These are phyloP conservation scores for Drosophila navojoa DNA, from an alignment of 1,140 invertebrate species.

Conservation along the genomic window DNA sequence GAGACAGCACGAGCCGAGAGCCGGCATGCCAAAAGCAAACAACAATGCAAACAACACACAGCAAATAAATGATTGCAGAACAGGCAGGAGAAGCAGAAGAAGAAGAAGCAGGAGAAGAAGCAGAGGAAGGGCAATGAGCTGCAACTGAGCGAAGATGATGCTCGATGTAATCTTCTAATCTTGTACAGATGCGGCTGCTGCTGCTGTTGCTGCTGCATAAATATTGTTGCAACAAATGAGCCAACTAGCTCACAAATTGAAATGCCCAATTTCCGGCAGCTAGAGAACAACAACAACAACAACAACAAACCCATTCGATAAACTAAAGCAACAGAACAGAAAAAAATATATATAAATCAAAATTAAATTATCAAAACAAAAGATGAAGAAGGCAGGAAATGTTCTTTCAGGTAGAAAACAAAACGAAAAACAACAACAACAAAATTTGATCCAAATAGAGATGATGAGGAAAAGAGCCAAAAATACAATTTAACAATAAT, in stretches of 20 bases:
- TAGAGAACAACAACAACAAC: not conserved
- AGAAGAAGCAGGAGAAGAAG: too few relatives aligned
- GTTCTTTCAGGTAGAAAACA: slow-evolving; percentile 10
- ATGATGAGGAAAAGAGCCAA: not conserved
- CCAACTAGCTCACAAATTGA: slow-evolving; percentile 10
- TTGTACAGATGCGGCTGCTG: slow-evolving; percentile 16
- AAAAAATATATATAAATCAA: slow-evolving; percentile 28
- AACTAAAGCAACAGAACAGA: slow-evolving; percentile 1
- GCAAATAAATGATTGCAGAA: not conserved
- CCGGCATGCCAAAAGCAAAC: slow-evolving; percentile 37
- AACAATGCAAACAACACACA: slow-evolving; percentile 37
- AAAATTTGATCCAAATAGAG: not conserved
- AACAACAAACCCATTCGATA: not conserved
- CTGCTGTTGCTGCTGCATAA: slow-evolving; percentile 36
- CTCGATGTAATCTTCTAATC: slow-evolving; percentile 16
- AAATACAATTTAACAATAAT: slow-evolving; percentile 11
- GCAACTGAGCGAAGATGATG: slow-evolving; percentile 14
- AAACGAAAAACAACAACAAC: slow-evolving; percentile 3
- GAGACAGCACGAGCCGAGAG: not conserved
- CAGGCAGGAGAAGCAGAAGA: not conserved
- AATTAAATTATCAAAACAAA: slow-evolving; percentile 38
- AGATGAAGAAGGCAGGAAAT: slow-evolving; percentile 17
- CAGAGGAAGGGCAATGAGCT: slow-evolving; percentile 7
- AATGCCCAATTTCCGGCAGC: slow-evolving; percentile 35
- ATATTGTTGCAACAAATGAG: slow-evolving; percentile 50